Evolutionary conservation across 2,888 invertebrate genomes (phyloP), one percentile per base, ranked within the genome.

Genomic region (Epistrophe eligans): DNA sequence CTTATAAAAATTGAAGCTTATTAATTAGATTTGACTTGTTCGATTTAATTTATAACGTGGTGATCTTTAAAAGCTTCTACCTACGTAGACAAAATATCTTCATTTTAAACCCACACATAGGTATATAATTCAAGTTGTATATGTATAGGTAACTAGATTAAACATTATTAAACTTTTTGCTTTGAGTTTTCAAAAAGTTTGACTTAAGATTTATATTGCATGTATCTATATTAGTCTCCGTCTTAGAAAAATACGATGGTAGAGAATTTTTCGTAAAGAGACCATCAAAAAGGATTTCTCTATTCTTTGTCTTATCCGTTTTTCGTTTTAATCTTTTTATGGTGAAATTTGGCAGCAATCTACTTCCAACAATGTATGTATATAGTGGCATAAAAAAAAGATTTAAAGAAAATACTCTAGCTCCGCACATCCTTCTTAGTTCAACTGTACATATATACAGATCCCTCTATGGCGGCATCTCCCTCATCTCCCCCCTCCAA

Each of bases 331-430:
- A 40, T 71, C 52, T 62, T 57, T 64, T 32, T 82, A 43, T 67
- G 40, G 35, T 52, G 71, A 84, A 84, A 79, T 79, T 79, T 76
- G 79, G 79, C 74, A 84, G 74, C 79, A 74, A 52, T 67, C 64
- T 48, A 32, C 76, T 52, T 52, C 57, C 55, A 48, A 66, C 71
- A 64, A 71, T 28, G 38, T 15, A 71, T 28, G 38, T 15, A 70
- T 32, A 77, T n/a, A 38, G 13, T 9, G 3, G 9, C 0, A 55
- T n/a, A 35, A 38, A 13, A 35, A 38, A 13, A 55, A 50, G 52
- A 48, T 45, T 67, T 57, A 50, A 74, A 57, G 62, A 7, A 43
- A 70, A 40, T 24, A 19, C 48, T 28, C 48, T 19, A 52, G 24
- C 17, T 48, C 50, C 67, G 15, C 15, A 32, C 35, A 32, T 66